Conservation (phyloP, 2,113 vertebrate genomes). For the Morphnarchus princeps region DNA sequence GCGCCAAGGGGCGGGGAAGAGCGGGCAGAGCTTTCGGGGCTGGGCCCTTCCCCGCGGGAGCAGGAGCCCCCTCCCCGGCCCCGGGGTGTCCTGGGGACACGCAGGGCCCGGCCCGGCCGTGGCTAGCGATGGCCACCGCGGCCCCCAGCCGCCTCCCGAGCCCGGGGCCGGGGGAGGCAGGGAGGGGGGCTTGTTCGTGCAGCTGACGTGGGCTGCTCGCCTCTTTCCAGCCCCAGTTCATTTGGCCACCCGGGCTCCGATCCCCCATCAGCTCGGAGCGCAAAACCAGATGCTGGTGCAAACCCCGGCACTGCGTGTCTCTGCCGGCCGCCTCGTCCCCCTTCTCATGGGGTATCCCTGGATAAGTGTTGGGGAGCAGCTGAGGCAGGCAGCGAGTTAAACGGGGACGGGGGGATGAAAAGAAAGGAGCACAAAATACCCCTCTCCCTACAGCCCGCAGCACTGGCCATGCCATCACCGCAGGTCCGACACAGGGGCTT, state of each 20-base stretch:
- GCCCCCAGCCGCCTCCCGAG: neutral
- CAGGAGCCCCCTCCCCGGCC: neutral
- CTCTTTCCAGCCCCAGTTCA: neutral
- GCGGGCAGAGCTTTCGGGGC: too few species aligned
- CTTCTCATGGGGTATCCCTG: neutral
- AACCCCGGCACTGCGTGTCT: fast-evolving
- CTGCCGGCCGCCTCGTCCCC: neutral
- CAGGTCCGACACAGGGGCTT: neutral
- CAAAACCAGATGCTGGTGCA: neutral
- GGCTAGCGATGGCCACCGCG: neutral
- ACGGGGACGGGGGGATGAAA: neutral
- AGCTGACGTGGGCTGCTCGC: neutral
- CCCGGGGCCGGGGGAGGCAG: too few species aligned
- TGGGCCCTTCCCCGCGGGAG: too few species aligned
- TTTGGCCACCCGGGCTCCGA: too few species aligned
- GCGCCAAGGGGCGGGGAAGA: too few species aligned
- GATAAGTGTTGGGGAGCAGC: neutral
- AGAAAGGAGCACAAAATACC: neutral
- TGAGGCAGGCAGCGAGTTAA: neutral
- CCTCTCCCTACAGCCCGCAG: neutral
- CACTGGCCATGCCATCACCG: neutral
- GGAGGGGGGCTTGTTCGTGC: too few species aligned
- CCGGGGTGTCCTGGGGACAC: neutral
- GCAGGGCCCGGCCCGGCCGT: neutral
- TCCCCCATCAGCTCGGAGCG: neutral